Evolutionary conservation across 2,797 vertebrate genomes (phyloP), one percentile per base, ranked within the genome.

Genomic region (Semaprochilodus insignis): DNA sequence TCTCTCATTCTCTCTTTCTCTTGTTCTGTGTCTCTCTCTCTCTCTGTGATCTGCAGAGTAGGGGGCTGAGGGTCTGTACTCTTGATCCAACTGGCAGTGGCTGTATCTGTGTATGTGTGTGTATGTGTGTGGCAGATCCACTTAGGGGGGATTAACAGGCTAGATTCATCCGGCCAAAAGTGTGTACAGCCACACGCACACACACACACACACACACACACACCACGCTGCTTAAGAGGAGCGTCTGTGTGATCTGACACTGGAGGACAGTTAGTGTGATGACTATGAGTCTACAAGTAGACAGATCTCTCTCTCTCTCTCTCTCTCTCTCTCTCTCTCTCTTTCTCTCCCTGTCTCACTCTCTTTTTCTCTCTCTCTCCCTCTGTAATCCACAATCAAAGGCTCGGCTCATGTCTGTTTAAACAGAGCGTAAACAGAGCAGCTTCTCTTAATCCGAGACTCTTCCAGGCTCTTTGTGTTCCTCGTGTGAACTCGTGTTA

Each of bases 101-200:
- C 17, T 67, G 31, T 69, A 19, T 73, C 8, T 80, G 54, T 60
- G 6, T 48, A 57, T 79, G 65, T 69, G 65, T 2, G 34, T 70
- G 21, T 60, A 19, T 78, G 66, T 70, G 60, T 66, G 76, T 65
- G 27, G 62, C 31, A 81, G 31, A 36, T 74, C 62, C 65, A 52
- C 31, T 80, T 80, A 80, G 60, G 70, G 78, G 69, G 78, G 69
- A 80, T 80, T 80, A 80, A 44, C 57, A 54, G 73, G 44, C 69
- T 73, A 60, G 44, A 80, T 80, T 80, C 78, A 80, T 73, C 57
- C 25, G 25, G 40, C 44, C 54, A 55, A 73, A 31, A 17, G 65
- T 40, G 19, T 36, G 16, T 16, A 67, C 16, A 13, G 31, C 44
- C 60, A 62, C 60, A 62, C 23, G 27, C 60, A 62, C 60, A 62